Base-by-base conservation (phyloP, 2,888 invertebrate species). In the Tachina lurida region DNA sequence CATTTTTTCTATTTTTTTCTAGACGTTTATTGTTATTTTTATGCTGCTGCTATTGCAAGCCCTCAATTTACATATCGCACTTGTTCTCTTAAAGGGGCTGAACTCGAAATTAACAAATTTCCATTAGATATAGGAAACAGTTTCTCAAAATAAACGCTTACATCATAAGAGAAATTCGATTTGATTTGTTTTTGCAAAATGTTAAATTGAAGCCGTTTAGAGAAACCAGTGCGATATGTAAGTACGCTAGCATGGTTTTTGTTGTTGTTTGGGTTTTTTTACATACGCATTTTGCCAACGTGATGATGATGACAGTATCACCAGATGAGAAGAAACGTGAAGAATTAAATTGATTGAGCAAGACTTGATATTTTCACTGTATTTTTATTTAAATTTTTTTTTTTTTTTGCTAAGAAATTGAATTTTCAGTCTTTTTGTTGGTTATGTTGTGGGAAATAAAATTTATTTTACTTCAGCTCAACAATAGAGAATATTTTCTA, bases 391-490 rank as follows among this genome's bases (percentile, higher is more conserved):
- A n/a, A n/a, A n/a, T n/a, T n/a, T n/a, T n/a, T n/a, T n/a, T n/a
- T n/a, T n/a, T n/a, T n/a, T n/a, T 58, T 71, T 71, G 70, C 81
- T 77, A 62, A 73, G 67, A 84, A 80, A 84, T 71, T 65, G 49
- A 76, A 76, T 76, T 84, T 76, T 65, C 71, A 67, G 71, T 60
- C 63, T 7, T 31, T 7, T 31, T 31, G 31, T 70, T 84, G 78
- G 71, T 76, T 79, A 60, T 31, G 65, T 73, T 80, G 67, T 76
- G 47, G 54, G 43, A 54, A 39, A 62, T 47, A 62, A 70, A 84
- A 79, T 79, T 70, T 68, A 56, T 67, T 76, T 75, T 43, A 13
- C 58, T 19, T 70, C n/a, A 13, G 10, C 41, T 56, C 5, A 19
- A 19, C 15, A 13, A 45, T 5, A 47, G 13, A 39, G 31, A 45